Conservation (phyloP, 2,113 vertebrate species). For the Centrocercus urophasianus region DNA sequence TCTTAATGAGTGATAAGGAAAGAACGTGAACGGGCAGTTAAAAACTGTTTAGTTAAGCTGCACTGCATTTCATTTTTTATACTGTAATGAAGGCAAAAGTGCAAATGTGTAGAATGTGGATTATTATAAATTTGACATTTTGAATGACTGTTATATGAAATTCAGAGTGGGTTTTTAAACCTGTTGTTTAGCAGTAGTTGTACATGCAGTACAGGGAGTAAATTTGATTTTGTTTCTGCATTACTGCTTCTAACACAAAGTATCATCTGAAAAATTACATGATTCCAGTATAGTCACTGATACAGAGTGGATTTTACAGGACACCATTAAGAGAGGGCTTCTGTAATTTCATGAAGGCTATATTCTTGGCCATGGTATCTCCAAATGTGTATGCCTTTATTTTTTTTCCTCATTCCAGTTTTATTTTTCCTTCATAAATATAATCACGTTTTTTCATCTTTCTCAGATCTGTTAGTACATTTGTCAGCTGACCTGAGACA, state of each 20-base stretch:
- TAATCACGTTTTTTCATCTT: not conserved
- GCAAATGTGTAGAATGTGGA: not conserved
- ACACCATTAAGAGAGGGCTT: not conserved
- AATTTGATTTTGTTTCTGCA: not conserved
- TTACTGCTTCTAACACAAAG: not conserved
- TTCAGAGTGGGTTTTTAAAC: not conserved
- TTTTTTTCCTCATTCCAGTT: not conserved
- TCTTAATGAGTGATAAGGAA: not conserved
- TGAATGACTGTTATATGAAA: not conserved
- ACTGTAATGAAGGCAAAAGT: not conserved
- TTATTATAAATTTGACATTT: not conserved
- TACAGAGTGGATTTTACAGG: not conserved
- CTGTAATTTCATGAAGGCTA: not conserved
- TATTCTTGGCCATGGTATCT: not conserved
- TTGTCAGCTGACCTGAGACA: not conserved
- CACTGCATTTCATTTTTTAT: not conserved
- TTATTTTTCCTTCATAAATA: not conserved
- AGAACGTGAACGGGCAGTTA: not conserved
- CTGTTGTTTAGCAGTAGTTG: not conserved
- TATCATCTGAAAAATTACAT: not conserved
- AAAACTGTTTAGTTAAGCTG: not conserved
- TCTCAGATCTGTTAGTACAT: not conserved
- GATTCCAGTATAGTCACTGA: not conserved
- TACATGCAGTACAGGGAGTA: not conserved
- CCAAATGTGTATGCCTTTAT: not conserved